A percentile compares a stretch with the other conserved stretches of the same genome.
These are phyloP conservation scores for Hermaeophaga mercurialis DNA, from an alignment of 2,888 invertebrate genomes.

Conservation along the genomic window DNA sequence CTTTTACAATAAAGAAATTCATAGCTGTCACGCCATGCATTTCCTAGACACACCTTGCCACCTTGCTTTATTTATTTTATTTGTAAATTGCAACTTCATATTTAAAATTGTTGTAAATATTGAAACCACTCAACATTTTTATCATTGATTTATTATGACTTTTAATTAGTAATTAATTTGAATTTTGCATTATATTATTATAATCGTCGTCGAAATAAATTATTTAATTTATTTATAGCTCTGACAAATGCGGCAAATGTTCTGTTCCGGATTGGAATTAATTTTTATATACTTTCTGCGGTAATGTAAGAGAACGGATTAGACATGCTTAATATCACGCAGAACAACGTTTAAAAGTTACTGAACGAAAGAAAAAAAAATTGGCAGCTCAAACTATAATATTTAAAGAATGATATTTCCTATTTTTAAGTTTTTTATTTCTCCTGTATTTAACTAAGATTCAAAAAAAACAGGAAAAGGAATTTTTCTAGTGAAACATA, in stretches of 20 bases:
- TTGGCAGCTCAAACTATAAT: too few species aligned
- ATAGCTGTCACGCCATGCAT: slow-evolving; percentile 9
- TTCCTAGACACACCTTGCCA: slow-evolving; percentile 16
- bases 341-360: too few species aligned
- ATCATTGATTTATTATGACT: slow-evolving; percentile 12
- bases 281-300: too few species aligned
- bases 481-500: too few species aligned
- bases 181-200: slow-evolving; percentile 11
- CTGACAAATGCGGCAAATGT: slow-evolving; percentile 1
- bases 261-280: background rate
- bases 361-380: too few species aligned
- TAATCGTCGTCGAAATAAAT: slow-evolving; percentile 3
- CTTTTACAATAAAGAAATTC: slow-evolving; percentile 9
- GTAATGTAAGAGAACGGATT: too few species aligned
- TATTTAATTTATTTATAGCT: slow-evolving; percentile 16
- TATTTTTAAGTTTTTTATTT: too few species aligned
- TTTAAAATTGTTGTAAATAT: background rate
- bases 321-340: too few species aligned
- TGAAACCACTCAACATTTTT: slow-evolving; percentile 6
- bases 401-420: too few species aligned
- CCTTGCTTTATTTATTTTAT: slow-evolving; percentile 5
- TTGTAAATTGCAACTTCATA: slow-evolving; percentile 4
- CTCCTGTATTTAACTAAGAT: too few species aligned
- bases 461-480: too few species aligned
- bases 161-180: slow-evolving; percentile 13